Base-by-base conservation (phyloP, 2,797 vertebrate genomes). In the Hoplostethus atlanticus region DNA sequence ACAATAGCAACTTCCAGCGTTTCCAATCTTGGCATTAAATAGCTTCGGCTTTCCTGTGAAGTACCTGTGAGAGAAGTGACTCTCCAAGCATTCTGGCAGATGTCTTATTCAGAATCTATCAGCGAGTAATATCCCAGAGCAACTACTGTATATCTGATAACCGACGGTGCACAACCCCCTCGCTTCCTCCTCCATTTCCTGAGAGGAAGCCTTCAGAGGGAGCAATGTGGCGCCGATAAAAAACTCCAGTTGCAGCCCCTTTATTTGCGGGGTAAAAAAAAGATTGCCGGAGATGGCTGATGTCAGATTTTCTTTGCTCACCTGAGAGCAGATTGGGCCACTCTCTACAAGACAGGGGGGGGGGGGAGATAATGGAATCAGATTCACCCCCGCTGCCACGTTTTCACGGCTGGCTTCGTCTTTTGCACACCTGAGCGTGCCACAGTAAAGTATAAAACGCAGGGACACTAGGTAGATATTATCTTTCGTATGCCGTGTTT, bases 111-210 rank as follows among this genome's bases (percentile, higher is more conserved):
- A 64, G 73, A 88, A 87, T 88, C 89, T 88, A 91, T 90, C 89
- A 90, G 76, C 64, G 66, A 84, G 86, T 88, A 90, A 92, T 92
- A 92, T 91, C 91, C 90, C 87, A 73, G 76, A 79, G 88, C 88
- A 89, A 83, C 90, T 79, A 82, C 84, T 86, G 88, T 89, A 77
- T 87, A 92, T 91, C 92, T 92, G 92, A 92, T 92, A 91, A 86
- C 84, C 71, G 83, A 81, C 46, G 74, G 85, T 83, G 87, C 86
- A 86, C 88, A 91, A 85, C 83, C 84, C 21, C 79, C 65, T 80
- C 74, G 68, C 87, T 88, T 92, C 87, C 89, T 81, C 82, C 88
- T 91, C 90, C 86, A 93, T 93, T 94, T 94, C 90, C 91, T 89
- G 84, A 81, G 90, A 89, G 89, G 86, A 88, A 91, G 80, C 80